Conservation (phyloP, 2,888 invertebrate genomes). For the Syrista parreyssii region DNA sequence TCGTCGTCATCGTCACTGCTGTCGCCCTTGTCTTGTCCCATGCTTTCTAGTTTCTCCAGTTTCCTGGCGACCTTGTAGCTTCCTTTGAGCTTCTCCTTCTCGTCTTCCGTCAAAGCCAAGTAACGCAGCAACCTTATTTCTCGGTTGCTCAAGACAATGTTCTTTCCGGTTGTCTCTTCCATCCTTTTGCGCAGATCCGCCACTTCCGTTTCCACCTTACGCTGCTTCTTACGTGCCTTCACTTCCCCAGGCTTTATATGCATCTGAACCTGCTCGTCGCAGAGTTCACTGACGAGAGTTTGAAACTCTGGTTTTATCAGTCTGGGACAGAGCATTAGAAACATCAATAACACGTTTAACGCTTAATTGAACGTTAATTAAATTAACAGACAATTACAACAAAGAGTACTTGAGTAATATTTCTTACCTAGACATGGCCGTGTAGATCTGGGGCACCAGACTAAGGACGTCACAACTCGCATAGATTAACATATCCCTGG, state of each 20-base stretch:
- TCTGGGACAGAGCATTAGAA: slow-evolving; percentile 60
- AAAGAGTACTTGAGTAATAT: not conserved
- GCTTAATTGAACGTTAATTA: not conserved
- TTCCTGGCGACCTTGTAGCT: slow-evolving; percentile 93
- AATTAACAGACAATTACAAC: not conserved
- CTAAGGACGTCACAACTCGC: slow-evolving; percentile 91
- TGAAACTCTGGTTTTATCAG: slow-evolving; percentile 79
- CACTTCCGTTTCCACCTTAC: slow-evolving; percentile 92
- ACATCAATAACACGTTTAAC: not conserved
- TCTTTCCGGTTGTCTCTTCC: slow-evolving; percentile 80
- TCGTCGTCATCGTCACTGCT: slow-evolving; percentile 81
- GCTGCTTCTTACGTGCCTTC: slow-evolving; percentile 86
- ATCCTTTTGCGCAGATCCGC: slow-evolving; percentile 86
- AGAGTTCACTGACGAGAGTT: slow-evolving; percentile 82
- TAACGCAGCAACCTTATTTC: slow-evolving; percentile 90
- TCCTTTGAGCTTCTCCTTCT: slow-evolving; percentile 90
- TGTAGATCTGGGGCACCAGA: slow-evolving; percentile 85
- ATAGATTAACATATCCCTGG: slow-evolving; percentile 91
- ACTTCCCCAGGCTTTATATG: slow-evolving; percentile 88
- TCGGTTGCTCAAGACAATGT: slow-evolving; percentile 90
- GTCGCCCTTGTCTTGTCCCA: slow-evolving; percentile 79
- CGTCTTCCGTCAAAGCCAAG: slow-evolving; percentile 90
- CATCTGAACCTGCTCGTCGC: slow-evolving; percentile 85
- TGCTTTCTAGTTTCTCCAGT: slow-evolving; percentile 87
- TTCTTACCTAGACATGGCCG: slow-evolving; percentile 73